A percentile compares a stretch with the other conserved stretches of the same genome.
Evolutionary conservation across 2,113 vertebrate genomes (phyloP).

Genomic region (Cathartes aura): DNA sequence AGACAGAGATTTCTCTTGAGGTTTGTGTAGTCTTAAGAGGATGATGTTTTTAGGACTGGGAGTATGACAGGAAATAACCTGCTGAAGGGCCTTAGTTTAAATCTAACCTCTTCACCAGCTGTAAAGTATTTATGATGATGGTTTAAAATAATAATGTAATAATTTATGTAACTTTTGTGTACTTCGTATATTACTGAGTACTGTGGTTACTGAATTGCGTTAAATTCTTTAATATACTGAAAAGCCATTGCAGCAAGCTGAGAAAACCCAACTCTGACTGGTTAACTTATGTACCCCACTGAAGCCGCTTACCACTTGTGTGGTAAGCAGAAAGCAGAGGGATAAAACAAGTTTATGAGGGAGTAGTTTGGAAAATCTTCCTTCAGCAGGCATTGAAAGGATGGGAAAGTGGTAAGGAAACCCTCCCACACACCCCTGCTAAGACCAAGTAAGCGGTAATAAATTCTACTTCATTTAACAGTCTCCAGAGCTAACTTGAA

Average conservation of each 20-base stretch:
- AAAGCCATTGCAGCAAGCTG: background rate
- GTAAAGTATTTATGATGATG: background rate
- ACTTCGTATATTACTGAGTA: background rate
- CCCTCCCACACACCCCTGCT: background rate
- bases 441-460: background rate
- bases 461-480: background rate
- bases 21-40: background rate
- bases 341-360: background rate
- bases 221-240: background rate
- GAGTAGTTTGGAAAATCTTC: background rate
- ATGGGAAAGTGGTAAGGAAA: background rate
- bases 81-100: background rate
- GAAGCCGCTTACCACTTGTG: background rate
- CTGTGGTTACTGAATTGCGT: background rate
- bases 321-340: background rate
- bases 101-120: background rate
- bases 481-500: background rate
- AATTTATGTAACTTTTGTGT: background rate
- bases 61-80: background rate
- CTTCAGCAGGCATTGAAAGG: background rate
- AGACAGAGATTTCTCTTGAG: background rate
- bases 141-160: background rate
- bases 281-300: background rate
- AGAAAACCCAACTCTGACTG: background rate
- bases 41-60: background rate